Base-by-base conservation (phyloP, 2,797 vertebrate genomes). In the Heteromormyrus szaboi region DNA sequence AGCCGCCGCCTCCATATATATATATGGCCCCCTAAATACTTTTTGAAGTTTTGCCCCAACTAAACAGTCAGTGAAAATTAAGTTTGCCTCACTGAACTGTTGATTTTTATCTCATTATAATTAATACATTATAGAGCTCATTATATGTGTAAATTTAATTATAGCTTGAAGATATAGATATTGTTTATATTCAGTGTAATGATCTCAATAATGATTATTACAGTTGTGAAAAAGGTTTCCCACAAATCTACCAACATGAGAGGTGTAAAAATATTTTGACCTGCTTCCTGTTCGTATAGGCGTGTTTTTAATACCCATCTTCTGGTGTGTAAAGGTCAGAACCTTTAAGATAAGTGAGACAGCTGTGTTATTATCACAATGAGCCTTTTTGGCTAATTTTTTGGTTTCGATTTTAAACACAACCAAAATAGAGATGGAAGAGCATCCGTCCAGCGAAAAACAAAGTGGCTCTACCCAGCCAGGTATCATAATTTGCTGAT, bases 251-350 rank as follows among this genome's bases (percentile, higher is more conserved):
- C 22, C 59, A 29, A 87, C 86, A 33, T 72, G 29, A 88, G 87
- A 88, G 50, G 6, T 59, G 11, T 46, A 83, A 81, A 88, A 44
- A 41, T 81, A 50, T 72, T 81, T 53, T 44, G n/a, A 83, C 87
- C 17, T 72, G 72, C 68, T 76, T 88, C n/a, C 62, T 88, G 65
- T 88, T 53, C 29, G 29, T 54, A 8, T 12, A 11, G 19, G 48
- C 17, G 22, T n/a, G 46, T 84, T 84, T 50, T 50, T 25, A 50
- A 84, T 51, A 46, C 46, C 46, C 81, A 50, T 84, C 12, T 48
- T 3, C 22, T 25, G 3, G 4, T 84, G n/a, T 51, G 0, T 29
- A 22, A 84, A 84, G 81, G 81, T 84, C 81, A 84, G 8, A 12
- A 84, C 81, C 81, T 84, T 84, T 51, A 84, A 84, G 48, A 29